Evolutionary conservation across 2,113 vertebrate species (phyloP).

Genomic region (Jacana jacana): DNA sequence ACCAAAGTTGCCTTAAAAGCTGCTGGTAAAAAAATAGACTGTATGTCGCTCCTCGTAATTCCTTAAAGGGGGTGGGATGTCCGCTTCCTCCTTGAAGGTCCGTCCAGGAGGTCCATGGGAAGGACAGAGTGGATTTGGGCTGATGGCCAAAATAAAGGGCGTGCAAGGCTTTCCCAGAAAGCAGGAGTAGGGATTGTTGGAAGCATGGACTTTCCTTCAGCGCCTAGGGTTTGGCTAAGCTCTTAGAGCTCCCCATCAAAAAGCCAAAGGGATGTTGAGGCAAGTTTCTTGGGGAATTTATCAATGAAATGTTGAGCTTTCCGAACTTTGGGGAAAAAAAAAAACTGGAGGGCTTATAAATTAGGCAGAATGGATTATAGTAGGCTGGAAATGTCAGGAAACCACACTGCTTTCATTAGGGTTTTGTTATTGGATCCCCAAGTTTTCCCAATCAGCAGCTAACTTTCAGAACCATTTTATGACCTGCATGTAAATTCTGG

Average conservation of each 20-base stretch:
- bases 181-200: neutral
- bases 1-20: neutral
- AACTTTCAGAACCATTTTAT: neutral
- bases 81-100: neutral
- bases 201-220: neutral
- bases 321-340: neutral
- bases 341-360: slow-evolving; percentile 14
- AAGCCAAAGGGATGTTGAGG: neutral
- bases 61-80: neutral
- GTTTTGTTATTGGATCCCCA: neutral
- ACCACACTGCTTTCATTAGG: neutral
- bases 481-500: neutral
- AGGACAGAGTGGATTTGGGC: neutral
- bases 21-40: neutral
- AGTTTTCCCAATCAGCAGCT: neutral
- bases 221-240: neutral
- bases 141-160: neutral
- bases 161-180: neutral
- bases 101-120: neutral
- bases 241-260: neutral
- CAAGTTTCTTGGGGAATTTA: neutral
- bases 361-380: neutral
- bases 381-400: neutral
- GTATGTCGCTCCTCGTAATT: neutral
- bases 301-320: neutral